Evolutionary conservation across 2,888 invertebrate genomes (phyloP), one percentile per base, ranked within the genome.

Genomic region (Tenthredo scrophulariae): DNA sequence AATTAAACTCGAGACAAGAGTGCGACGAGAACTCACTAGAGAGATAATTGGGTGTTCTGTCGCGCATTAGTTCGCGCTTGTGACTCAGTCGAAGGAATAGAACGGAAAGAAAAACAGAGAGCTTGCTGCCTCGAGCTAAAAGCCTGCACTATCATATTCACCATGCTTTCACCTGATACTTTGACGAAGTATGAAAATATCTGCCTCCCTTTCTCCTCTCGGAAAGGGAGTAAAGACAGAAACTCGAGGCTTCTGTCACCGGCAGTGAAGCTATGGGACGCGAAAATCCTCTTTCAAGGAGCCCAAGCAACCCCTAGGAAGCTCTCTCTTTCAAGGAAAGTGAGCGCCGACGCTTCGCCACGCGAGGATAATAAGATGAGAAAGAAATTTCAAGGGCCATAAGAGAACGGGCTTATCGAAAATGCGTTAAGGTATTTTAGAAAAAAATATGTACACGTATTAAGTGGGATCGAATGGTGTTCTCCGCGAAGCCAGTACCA

Each of bases 311-410:
- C 18, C 77, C 77, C 50, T 50, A 54, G 54, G 77, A 77, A 77
- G 77, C 77, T 77, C 77, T 77, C 77, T 77, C 54, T 77, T 77
- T 77, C 77, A 77, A 54, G 50, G 50, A 54, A 77, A 54, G 77
- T 77, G 77, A 77, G 77, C 54, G 77, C 54, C 50, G n/a, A 54
- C 54, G 33, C 77, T 33, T 77, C 77, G 50, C 54, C 26, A 54
- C 40, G 50, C 54, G 33, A 54, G 77, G 77, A 33, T 77, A 77
- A 77, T 54, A 54, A 77, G 77, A 77, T 77, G 46, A 77, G 77
- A n/a, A 33, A 33, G 77, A 77, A 77, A 50, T 77, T 77, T 77
- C 29, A 15, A 22, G 50, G 29, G 18, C 50, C 33, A 50, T 77
- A 33, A 50, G n/a, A 77, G 54, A 43, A 54, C 46, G 22, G 33